Conservation (phyloP, 2,797 vertebrate genomes). For the Taenioides sp. region DNA sequence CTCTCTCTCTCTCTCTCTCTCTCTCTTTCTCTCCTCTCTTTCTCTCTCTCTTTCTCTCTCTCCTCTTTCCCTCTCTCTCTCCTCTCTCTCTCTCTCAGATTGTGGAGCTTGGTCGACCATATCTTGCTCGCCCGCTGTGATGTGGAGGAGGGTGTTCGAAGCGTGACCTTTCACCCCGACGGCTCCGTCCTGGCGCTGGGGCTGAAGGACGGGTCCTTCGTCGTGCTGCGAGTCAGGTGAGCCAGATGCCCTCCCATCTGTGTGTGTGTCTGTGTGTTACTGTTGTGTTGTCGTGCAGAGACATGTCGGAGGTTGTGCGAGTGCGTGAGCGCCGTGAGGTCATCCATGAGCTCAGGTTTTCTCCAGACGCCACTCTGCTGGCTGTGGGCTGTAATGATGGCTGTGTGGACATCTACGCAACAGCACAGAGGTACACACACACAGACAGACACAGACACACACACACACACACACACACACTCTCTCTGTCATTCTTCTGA, state of each 20-base stretch:
- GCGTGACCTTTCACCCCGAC: conserved; percentile 90
- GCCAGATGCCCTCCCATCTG: too few species aligned
- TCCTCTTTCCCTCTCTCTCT: too few species aligned
- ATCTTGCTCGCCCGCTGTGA: conserved; percentile 93
- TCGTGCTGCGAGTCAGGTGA: conserved; percentile 90
- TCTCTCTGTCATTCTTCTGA: too few species aligned
- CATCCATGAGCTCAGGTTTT: conserved; percentile 96
- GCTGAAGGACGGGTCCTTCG: conserved; percentile 98
- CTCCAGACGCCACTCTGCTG: conserved; percentile 89
- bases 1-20: too few species aligned
- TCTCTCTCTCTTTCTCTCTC: too few species aligned
- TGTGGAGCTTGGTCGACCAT: conserved; percentile 91
- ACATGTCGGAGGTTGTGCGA: conserved; percentile 98
- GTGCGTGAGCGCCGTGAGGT: conserved; percentile 97
- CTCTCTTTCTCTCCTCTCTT: too few species aligned
- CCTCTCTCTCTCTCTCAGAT: too few species aligned
- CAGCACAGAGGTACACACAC: conserved; percentile 83
- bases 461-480: too few species aligned
- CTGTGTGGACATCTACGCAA: conserved; percentile 89
- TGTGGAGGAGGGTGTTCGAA: conserved; percentile 93
- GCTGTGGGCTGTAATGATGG: conserved; percentile 94
- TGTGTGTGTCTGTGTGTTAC: too few species aligned
- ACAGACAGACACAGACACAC: too few species aligned
- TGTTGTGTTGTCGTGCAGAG: conserved; percentile 68
- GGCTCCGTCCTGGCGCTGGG: conserved; percentile 93